Evolutionary conservation across 1,140 invertebrate species (phyloP), one percentile per base, ranked within the genome.

Genomic region (Battus philenor): DNA sequence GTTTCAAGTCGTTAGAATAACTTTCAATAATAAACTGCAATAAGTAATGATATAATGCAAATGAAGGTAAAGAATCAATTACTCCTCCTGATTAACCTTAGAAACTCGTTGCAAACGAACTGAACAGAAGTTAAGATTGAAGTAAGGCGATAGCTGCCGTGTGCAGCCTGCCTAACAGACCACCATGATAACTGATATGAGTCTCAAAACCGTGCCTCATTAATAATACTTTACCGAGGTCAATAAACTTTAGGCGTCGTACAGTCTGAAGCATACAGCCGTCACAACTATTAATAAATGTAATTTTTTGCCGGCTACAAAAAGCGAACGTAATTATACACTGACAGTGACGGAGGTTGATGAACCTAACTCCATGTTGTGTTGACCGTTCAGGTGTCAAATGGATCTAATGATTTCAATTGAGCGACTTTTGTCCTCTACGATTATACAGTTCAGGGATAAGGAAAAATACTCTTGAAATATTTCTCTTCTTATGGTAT

Each of bases 181-280:
- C 26, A 24, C n/a, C n/a, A n/a, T 44, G 27, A 55, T 52, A 39
- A 33, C 29, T 43, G 9, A 43, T 44, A 33, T 41, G 31, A 51
- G 36, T 41, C 47, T 41, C 12, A 51, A 45, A 47, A n/a, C n/a
- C 34, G 47, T 30, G 31, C 24, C 33, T 41, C 50, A 68, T 67
- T 54, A 53, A 68, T 68, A 55, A 63, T 51, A 59, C 22, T 62
- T 52, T 38, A 31, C 18, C 12, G 45, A 30, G 50, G 50, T 63
- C 57, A 58, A 12, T 44, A 44, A 55, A 60, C 67, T 47, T 18
- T 18, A 18, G 62, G 67, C 67, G 67, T 58, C 67, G 51, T 34
- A 41, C 64, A 48, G 64, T 68, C 64, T 68, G 50, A 6, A 36
- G 17, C 4, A 17, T 17, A 36, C 17, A 20, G 1, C 20, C 33